These are phyloP conservation scores for Helogale parvula DNA, from an alignment of 2,113 vertebrate genomes.

Conservation along the genomic window DNA sequence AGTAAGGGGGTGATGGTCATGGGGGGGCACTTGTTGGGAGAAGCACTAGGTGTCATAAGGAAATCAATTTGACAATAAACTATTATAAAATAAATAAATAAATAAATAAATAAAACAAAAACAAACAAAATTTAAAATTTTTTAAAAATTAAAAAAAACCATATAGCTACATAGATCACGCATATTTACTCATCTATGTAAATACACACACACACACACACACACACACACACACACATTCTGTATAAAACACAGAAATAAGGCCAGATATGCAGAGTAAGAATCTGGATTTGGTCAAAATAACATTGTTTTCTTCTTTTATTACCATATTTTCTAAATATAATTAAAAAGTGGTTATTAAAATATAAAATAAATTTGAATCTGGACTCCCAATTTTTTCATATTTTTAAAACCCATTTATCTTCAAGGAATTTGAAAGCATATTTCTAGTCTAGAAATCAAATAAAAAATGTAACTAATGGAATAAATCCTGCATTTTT, in stretches of 20 bases:
- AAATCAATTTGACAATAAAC: too few relatives aligned
- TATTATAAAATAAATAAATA: too few relatives aligned
- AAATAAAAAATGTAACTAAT: constrained; percentile 21
- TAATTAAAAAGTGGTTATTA: constrained; percentile 1
- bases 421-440: constrained; percentile 10
- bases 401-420: constrained; percentile 30
- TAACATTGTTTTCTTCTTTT: neutral
- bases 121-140: too few relatives aligned
- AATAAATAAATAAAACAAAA: too few relatives aligned
- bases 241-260: neutral
- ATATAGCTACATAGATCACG: neutral
- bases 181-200: neutral
- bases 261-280: neutral
- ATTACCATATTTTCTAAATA: constrained; percentile 24
- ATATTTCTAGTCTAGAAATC: constrained; percentile 32
- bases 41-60: too few relatives aligned
- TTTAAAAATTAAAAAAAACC: neutral
- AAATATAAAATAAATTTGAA: constrained; percentile 37
- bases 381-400: neutral
- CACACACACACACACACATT: neutral
- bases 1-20: too few relatives aligned
- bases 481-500: constrained; percentile 40
- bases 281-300: neutral
- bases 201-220: neutral
- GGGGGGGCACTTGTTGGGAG: too few relatives aligned